Percentiles rank a stretch among this genome's conserved stretches.
These are phyloP conservation scores for Seriola rivoliana DNA, from an alignment of 2,113 vertebrate genomes.

Conservation along the genomic window DNA sequence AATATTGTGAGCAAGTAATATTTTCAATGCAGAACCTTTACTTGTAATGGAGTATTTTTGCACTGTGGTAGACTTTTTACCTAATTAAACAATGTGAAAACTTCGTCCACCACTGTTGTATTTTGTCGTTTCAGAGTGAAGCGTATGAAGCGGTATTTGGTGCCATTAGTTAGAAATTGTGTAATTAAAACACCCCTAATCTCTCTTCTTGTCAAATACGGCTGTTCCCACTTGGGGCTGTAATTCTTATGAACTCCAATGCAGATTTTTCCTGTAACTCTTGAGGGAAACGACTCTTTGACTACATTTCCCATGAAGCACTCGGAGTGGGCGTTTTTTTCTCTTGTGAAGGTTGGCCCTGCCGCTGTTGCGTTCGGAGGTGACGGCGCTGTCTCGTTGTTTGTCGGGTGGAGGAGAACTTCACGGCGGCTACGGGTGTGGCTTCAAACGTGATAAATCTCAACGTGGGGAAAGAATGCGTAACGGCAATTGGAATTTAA, in stretches of 20 bases:
- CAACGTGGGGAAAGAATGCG: slow-evolving; percentile 61
- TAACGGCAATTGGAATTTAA: slow-evolving; percentile 27
- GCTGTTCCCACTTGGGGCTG: too few relatives aligned
- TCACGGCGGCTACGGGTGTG: slow-evolving; percentile 83
- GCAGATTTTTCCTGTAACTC: not conserved
- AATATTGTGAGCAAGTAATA: not conserved
- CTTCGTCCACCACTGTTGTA: not conserved
- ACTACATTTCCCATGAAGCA: slow-evolving; percentile 82
- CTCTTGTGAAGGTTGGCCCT: slow-evolving; percentile 7
- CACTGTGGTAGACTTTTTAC: not conserved
- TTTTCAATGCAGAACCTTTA: not conserved
- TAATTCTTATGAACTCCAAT: not conserved
- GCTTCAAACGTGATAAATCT: slow-evolving; percentile 81
- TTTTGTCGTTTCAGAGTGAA: too few relatives aligned
- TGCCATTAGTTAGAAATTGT: not conserved
- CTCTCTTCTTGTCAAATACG: too few relatives aligned
- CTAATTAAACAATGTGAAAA: not conserved
- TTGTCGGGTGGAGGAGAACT: slow-evolving; percentile 73
- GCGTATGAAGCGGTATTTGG: too few relatives aligned
- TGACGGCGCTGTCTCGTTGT: slow-evolving; percentile 68
- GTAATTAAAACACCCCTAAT: not conserved
- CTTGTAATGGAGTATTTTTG: not conserved
- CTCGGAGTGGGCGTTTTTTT: slow-evolving; percentile 59
- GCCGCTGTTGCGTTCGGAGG: slow-evolving; percentile 55
- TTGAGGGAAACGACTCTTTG: not conserved